phyloP scores from a whole-genome alignment of 2,797 vertebrate genomes.

The Enteromius argenteus region DNA sequence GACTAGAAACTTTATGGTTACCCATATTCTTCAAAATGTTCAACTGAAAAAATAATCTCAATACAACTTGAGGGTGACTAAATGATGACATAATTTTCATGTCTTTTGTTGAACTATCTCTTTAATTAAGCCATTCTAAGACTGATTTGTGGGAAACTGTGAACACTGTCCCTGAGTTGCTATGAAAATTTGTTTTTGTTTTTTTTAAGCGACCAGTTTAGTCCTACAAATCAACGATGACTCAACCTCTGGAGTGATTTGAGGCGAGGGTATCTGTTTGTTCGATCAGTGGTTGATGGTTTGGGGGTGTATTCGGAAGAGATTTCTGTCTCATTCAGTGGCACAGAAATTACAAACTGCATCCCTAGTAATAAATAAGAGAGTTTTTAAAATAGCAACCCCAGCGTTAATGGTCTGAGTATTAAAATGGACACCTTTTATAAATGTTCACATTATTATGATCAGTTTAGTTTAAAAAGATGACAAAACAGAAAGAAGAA shows the following conservation, averaged over 20 bases:
- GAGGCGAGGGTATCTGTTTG: background rate
- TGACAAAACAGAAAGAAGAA: conserved; percentile 5
- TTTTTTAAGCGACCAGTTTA: background rate
- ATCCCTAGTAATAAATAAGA: background rate
- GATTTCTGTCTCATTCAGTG: background rate
- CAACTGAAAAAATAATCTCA: no score
- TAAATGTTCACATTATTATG: background rate
- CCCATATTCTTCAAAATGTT: no score
- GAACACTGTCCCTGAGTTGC: background rate
- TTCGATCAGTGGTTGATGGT: background rate
- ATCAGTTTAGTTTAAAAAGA: background rate
- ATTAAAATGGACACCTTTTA: background rate
- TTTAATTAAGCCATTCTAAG: background rate
- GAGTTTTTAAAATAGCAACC: background rate
- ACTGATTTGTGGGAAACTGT: background rate
- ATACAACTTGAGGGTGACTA: background rate
- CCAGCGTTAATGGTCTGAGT: background rate
- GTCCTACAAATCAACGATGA: background rate
- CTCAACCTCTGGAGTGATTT: background rate
- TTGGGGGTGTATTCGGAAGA: background rate
- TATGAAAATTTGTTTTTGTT: background rate
- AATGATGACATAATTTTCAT: background rate
- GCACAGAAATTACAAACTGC: background rate
- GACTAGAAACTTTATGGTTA: no score
- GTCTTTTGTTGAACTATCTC: background rate